These are phyloP conservation scores for Ammospiza caudacuta DNA, from an alignment of 2,113 vertebrate species.

Conservation along the genomic window DNA sequence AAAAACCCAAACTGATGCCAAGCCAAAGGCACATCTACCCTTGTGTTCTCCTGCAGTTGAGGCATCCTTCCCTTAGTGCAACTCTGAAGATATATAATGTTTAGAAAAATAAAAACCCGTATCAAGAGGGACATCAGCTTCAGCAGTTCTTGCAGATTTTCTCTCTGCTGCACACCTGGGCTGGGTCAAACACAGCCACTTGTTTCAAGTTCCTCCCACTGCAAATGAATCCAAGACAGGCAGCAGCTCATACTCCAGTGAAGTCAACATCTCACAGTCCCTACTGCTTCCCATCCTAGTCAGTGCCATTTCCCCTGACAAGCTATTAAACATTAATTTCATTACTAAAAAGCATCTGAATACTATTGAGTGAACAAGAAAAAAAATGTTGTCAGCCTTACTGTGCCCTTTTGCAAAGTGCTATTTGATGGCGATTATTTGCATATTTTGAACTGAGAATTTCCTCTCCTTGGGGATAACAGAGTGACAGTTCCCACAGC, in stretches of 20 bases:
- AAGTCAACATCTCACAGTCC: not conserved
- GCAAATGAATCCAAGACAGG: not conserved
- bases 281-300: not conserved
- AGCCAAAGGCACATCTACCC: not conserved
- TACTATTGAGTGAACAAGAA: not conserved
- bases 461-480: not conserved
- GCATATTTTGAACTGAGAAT: not conserved
- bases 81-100: not conserved
- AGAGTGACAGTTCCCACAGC: not conserved
- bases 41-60: not conserved
- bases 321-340: slow-evolving; percentile 40
- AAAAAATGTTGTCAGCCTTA: not conserved
- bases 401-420: not conserved
- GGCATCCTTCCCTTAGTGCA: not conserved
- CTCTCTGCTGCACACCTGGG: not conserved
- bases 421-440: slow-evolving; percentile 11
- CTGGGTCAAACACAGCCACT: not conserved
- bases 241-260: not conserved
- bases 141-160: not conserved
- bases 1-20: not conserved
- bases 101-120: not conserved
- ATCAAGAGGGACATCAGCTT: not conserved
- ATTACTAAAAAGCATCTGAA: slow-evolving; percentile 1
- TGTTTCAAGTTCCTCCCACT: not conserved
- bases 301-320: not conserved